Conservation (phyloP, 2,888 invertebrate genomes). For the Drosophila rubida region DNA sequence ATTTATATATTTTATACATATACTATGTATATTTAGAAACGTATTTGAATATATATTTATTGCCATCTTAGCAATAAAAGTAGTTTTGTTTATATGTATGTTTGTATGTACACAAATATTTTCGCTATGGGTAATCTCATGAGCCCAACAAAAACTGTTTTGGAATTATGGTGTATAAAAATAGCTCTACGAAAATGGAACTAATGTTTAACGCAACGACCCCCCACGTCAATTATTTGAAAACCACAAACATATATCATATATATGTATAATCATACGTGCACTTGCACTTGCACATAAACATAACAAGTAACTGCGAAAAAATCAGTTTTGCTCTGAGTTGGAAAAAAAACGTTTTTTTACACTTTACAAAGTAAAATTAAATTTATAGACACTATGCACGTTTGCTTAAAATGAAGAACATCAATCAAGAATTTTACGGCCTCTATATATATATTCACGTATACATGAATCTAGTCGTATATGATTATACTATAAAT, state of each 20-base stretch:
- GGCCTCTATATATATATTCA: slow-evolving; percentile 10
- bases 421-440: slow-evolving; percentile 18
- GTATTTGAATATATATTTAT: background rate
- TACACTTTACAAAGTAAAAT: no score
- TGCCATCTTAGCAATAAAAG: background rate
- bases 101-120: background rate
- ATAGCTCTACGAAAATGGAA: slow-evolving; percentile 46
- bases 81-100: background rate
- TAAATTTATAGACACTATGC: no score
- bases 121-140: background rate
- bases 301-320: slow-evolving; percentile 33
- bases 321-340: slow-evolving; percentile 2
- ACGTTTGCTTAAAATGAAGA: background rate
- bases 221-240: slow-evolving; percentile 29
- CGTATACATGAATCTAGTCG: background rate
- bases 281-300: background rate
- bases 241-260: background rate
- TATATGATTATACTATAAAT: background rate
- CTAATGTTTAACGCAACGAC: slow-evolving; percentile 33
- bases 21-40: background rate
- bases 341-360: background rate
- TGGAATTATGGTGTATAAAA: slow-evolving; percentile 29
- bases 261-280: background rate
- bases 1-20: background rate
- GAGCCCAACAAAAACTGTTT: slow-evolving; percentile 5